Conservation (phyloP, 2,888 invertebrate genomes). For the Herminia tarsipennalis region DNA sequence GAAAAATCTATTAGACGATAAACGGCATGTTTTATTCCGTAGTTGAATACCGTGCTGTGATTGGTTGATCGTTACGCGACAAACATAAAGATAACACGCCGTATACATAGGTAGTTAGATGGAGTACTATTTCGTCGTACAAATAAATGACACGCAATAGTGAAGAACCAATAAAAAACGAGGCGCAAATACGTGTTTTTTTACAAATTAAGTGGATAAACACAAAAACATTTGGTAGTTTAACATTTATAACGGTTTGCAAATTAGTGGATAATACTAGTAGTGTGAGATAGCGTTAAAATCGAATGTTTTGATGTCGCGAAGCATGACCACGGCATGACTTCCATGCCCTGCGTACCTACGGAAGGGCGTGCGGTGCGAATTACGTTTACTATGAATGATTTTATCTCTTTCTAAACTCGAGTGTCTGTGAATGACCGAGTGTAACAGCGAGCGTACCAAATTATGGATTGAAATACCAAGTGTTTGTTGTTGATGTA, state of each 20-base stretch:
- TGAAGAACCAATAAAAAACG: constrained; percentile 80
- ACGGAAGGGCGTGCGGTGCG: constrained; percentile 82
- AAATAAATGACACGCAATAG: constrained; percentile 85
- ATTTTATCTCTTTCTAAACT: constrained; percentile 86
- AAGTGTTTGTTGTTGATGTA: constrained; percentile 82
- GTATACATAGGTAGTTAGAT: constrained; percentile 41
- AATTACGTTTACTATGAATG: constrained; percentile 86
- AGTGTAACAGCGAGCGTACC: constrained; percentile 83
- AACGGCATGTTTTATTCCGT: constrained; percentile 21
- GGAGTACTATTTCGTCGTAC: constrained; percentile 76
- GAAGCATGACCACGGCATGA: constrained; percentile 82
- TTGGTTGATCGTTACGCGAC: constrained; percentile 42
- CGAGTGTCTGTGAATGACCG: constrained; percentile 84
- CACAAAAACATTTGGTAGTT: constrained; percentile 63
- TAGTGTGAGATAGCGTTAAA: constrained; percentile 57
- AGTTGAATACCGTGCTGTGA: constrained; percentile 30
- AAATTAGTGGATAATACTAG: constrained; percentile 49
- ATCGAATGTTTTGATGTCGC: constrained; percentile 79
- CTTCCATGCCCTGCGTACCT: constrained; percentile 84
- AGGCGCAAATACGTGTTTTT: constrained; percentile 79
- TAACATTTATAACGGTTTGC: constrained; percentile 58
- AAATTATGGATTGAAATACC: constrained; percentile 77
- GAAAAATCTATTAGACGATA: constrained; percentile 37
- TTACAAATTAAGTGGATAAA: constrained; percentile 71
- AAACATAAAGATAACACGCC: constrained; percentile 44